Base-by-base conservation (phyloP, 2,888 invertebrate species). In the Cheilosia urbana region DNA sequence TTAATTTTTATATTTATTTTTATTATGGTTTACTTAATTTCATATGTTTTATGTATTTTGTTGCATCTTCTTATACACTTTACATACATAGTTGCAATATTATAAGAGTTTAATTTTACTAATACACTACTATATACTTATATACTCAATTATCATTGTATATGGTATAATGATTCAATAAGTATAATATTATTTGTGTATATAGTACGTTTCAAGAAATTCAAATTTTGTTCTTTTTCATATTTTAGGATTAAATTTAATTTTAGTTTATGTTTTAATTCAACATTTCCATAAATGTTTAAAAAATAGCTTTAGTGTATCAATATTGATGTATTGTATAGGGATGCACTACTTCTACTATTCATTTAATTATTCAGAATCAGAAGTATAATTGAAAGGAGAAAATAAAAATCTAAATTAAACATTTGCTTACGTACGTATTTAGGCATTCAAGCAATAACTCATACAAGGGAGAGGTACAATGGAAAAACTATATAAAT, bases 1-100 rank as follows among this genome's bases (percentile, higher is more conserved):
- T 73, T 30, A n/a, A 27, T 42, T 68, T 80, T n/a, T 51, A 37
- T 80, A 57, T 68, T 68, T 80, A 66, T 79, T 21, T 15, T 24
- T 72, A 66, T 63, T 68, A 83, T 73, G 42, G 57, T 73, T 72
- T 73, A 24, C 78, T 83, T 79, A 79, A 51, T 51, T 69, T 75
- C 34, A 73, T 73, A 68, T 55, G 62, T n/a, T 71, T 69, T 79
- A 69, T 78, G 55, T 78, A 60, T 62, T 68, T 17, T 68, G 37
- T 72, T 71, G 30, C 24, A 53, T 71, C 68, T 17, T 63, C 40
- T 57, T 53, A 77, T 66, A 80, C 40, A 66, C 19, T 71, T 76
- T 37, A 75, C 78, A 79, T 60, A 71, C 66, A 69, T 75, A 69
- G 71, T 71, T 80, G 79, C 47, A 80, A 53, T 51, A 49, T 62